Conservation (phyloP, 2,888 invertebrate species). For the Nomada fucata region DNA sequence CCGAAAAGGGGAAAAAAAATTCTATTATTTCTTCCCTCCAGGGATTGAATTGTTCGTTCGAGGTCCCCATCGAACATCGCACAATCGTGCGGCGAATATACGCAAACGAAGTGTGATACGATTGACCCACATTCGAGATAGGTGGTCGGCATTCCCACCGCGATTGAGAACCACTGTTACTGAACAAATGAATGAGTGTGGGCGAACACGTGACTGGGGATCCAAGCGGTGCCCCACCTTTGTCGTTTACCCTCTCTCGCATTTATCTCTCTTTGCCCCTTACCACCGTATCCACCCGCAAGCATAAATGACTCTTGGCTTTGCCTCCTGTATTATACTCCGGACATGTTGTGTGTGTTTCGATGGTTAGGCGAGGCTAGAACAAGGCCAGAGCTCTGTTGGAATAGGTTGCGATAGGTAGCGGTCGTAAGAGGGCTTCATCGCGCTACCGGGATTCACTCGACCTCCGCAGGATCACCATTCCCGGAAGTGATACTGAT, state of each 20-base stretch:
- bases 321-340: slow-evolving; percentile 60
- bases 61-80: slow-evolving; percentile 24
- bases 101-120: slow-evolving; percentile 52
- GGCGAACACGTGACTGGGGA: slow-evolving; percentile 80
- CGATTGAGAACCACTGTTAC: slow-evolving; percentile 76
- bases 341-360: slow-evolving; percentile 50
- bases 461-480: slow-evolving; percentile 15
- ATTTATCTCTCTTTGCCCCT: slow-evolving; percentile 19
- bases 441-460: slow-evolving; percentile 39
- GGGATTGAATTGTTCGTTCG: not conserved
- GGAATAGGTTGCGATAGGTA: slow-evolving; percentile 46
- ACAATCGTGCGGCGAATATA: slow-evolving; percentile 36
- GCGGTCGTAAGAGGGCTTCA: slow-evolving; percentile 16
- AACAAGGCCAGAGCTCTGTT: slow-evolving; percentile 46
- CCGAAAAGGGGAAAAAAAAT: not conserved
- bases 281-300: slow-evolving; percentile 50
- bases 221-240: slow-evolving; percentile 68
- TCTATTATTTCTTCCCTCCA: too few species aligned
- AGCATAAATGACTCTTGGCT: slow-evolving; percentile 73
- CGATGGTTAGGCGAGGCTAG: slow-evolving; percentile 57
- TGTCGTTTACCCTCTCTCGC: slow-evolving; percentile 49
- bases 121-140: slow-evolving; percentile 62
- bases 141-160: slow-evolving; percentile 54
- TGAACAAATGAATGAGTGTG: slow-evolving; percentile 81
- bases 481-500: slow-evolving; percentile 10